Evolutionary conservation across 2,888 invertebrate species (phyloP).

Genomic region (Aethes cnicana): DNA sequence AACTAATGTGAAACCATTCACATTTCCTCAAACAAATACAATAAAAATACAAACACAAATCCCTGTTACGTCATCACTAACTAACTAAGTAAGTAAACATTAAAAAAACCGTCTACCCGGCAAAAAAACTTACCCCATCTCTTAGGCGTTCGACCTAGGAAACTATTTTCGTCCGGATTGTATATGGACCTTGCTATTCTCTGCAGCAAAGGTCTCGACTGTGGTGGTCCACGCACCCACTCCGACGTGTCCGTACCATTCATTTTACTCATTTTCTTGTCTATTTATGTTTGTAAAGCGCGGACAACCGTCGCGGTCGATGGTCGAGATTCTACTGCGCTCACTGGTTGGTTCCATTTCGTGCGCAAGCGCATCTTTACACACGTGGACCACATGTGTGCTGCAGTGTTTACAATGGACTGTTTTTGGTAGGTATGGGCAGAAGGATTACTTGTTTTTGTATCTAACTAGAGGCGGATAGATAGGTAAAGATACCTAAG

Average conservation of each 20-base stretch:
- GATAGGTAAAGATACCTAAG: too few relatives aligned
- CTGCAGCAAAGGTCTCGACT: conserved; percentile 48
- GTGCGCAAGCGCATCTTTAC: conserved; percentile 12
- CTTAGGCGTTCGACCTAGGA: conserved; percentile 68
- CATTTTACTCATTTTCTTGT: conserved; percentile 47
- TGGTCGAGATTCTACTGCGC: conserved; percentile 12
- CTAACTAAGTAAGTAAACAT: neutral
- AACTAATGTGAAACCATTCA: neutral
- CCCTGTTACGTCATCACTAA: neutral
- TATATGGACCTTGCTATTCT: conserved; percentile 58
- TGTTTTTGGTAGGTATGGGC: too few relatives aligned
- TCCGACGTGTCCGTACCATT: conserved; percentile 61
- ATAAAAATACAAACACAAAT: too few relatives aligned
- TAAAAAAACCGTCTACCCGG: neutral
- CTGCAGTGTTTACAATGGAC: too few relatives aligned
- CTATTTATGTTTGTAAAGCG: neutral
- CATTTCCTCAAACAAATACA: too few relatives aligned
- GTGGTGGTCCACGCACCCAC: conserved; percentile 67
- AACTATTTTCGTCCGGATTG: conserved; percentile 65
- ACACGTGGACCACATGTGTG: neutral
- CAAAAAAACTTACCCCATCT: conserved; percentile 67
- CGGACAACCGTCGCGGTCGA: neutral
- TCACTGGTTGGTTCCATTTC: neutral
- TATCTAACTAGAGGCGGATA: too few relatives aligned
- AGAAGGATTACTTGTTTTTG: too few relatives aligned